Conservation (phyloP, 2,797 vertebrate species). For the Anniella stebbinsi region DNA sequence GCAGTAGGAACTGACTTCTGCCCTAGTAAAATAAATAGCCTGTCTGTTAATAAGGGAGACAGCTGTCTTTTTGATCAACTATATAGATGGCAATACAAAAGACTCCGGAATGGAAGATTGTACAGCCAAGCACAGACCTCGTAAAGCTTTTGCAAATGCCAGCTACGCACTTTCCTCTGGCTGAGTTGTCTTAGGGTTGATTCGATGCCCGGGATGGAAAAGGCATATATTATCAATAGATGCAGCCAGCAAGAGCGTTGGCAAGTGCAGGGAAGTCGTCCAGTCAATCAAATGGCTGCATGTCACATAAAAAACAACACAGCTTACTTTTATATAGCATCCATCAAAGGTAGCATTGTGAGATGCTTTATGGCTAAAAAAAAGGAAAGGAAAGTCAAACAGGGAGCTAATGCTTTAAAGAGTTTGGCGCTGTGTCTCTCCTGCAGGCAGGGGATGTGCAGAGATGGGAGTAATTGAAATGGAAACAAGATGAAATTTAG, state of each 20-base stretch:
- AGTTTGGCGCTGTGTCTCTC: conserved; percentile 25
- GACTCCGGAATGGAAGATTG: neutral
- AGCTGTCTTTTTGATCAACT: conserved; percentile 30
- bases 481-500: conserved; percentile 33
- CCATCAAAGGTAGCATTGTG: conserved; percentile 18
- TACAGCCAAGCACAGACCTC: neutral
- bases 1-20: conserved; percentile 22
- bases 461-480: conserved; percentile 16
- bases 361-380: neutral
- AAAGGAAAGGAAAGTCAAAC: neutral
- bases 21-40: conserved; percentile 49
- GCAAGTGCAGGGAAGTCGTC: neutral
- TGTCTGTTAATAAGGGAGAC: conserved; percentile 45
- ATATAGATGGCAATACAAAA: conserved; percentile 23
- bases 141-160: neutral
- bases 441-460: conserved; percentile 12
- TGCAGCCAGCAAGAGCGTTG: neutral
- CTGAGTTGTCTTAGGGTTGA: neutral
- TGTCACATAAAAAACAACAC: conserved; percentile 19
- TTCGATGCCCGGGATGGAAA: neutral
- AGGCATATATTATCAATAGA: neutral
- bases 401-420: conserved; percentile 11
- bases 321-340: conserved; percentile 5
- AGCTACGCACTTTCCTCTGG: neutral
- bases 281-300: neutral